These are phyloP conservation scores for Phaonia tiefii DNA, from an alignment of 2,888 invertebrate genomes.

Conservation along the genomic window DNA sequence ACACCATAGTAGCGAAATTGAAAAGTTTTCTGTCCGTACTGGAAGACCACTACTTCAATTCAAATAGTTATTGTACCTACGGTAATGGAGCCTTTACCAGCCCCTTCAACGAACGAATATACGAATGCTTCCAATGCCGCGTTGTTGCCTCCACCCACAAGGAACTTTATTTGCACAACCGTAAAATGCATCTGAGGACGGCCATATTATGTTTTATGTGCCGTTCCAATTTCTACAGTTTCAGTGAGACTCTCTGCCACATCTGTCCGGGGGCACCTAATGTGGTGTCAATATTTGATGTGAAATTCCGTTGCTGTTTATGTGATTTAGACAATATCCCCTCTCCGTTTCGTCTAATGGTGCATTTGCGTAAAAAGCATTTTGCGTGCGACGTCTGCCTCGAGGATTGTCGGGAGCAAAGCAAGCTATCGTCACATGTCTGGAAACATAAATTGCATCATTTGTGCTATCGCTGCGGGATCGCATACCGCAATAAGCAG, in stretches of 20 bases:
- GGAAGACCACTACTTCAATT: constrained; percentile 86
- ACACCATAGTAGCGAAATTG: constrained; percentile 86
- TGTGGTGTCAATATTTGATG: constrained; percentile 80
- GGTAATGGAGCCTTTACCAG: constrained; percentile 80
- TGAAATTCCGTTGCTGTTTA: constrained; percentile 90
- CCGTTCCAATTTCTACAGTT: constrained; percentile 92
- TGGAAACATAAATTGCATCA: constrained; percentile 95
- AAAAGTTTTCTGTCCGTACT: constrained; percentile 83
- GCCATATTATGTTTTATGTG: constrained; percentile 93
- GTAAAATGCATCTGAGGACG: constrained; percentile 92
- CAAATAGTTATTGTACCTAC: constrained; percentile 86
- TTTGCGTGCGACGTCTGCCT: constrained; percentile 93
- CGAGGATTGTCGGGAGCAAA: constrained; percentile 89
- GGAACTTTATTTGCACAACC: constrained; percentile 92
- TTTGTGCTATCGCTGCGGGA: constrained; percentile 92
- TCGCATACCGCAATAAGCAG: constrained; percentile 92
- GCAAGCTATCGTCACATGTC: constrained; percentile 90
- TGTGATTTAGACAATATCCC: constrained; percentile 89
- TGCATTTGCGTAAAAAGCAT: constrained; percentile 91
- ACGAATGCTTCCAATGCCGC: constrained; percentile 93
- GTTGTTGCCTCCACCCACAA: constrained; percentile 89
- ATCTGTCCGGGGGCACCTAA: constrained; percentile 89
- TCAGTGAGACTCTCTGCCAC: constrained; percentile 93
- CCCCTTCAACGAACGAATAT: constrained; percentile 83
- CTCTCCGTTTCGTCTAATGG: constrained; percentile 94